Base-by-base conservation (phyloP, 2,113 vertebrate species). In the Megaceryle maxima region DNA sequence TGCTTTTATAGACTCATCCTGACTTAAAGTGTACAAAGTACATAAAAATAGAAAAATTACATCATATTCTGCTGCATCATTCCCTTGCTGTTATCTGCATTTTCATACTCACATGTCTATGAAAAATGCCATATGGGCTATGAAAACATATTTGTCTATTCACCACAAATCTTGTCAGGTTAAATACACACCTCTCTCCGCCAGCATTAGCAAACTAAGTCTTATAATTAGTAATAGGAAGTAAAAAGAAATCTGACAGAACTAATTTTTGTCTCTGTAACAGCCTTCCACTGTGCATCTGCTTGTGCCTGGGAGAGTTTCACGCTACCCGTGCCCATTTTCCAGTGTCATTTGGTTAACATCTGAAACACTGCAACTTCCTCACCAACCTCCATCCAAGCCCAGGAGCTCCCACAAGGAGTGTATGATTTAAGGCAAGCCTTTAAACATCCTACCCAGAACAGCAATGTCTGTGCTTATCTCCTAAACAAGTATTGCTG, bases 11-110 rank as follows among this genome's bases (percentile, higher is more conserved):
- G 69, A 87, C 31, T 96, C 70, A 70, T 68, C 67, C 41, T 96
- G 74, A 64, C 69, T 93, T 92, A 68, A 87, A 94, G 44, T 72
- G 64, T 59, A 87, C 35, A 56, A 91, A 88, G 28, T 37, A 44
- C 31, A 66, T 59, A 94, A 97, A 96, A 96, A 94, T 91, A 94
- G 95, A 83, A 93, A 88, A 94, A 84, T 88, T 88, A 77, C 92
- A 57, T 94, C 94, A 95, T 79, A 89, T 92, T 92, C 88, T 91
- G 91, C 88, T 96, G 87, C 73, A 79, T 96, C 91, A 94, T 87
- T 93, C 84, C 68, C 66, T 88, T 11, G 5, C 55, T 57, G 41
- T 87, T 96, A 91, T 88, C 83, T 87, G 43, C 6, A 1, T 88
- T 95, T 95, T 84, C 44, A 74, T 50, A 84, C 72, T 85, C 81